Evolutionary conservation across 2,888 invertebrate species (phyloP), one percentile per base, ranked within the genome.

Genomic region (Chelonus formosanus): DNA sequence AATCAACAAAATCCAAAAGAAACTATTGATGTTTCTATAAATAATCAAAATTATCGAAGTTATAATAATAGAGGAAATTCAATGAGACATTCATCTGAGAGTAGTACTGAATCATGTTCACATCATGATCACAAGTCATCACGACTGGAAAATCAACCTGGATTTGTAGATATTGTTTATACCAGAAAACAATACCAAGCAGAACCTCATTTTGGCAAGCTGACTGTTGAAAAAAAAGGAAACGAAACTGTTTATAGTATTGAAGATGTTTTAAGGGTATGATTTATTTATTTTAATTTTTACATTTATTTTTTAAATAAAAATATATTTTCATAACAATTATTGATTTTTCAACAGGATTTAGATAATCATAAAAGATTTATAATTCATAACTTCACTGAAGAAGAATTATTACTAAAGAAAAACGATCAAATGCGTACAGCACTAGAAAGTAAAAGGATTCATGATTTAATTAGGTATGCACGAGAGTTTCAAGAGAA

Each of bases 121-220:
- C 20, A 8, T 7, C 40, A 59, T 50, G 36, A 47, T 56, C 44
- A 53, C 5, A 60, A 65, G 36, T 44, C 44, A n/a, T 56, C 63
- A 55, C 20, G 67, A 57, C 10, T 70, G 44, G 75, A 78, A 48
- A 63, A 73, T 54, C 75, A 73, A 8, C 75, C 78, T 0, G 80
- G 79, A 36, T 83, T 75, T 58, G 75, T 83, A n/a, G 83, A 83
- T 35, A 80, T 83, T 20, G 71, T 81, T 20, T 83, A 83, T 56
- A 77, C 80, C 10, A 75, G 76, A 58, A 74, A 73, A 3, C 55
- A 48, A 8, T 7, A 8, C n/a, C 45, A 55, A 5, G 73, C 68
- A 31, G 59, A 74, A 10, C 77, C 71, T 43, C 78, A 74, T n/a
- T 81, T 78, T 32, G 80, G 75, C n/a, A 81, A 80, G 45, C 67